These are phyloP conservation scores for Tiaroga cobitis DNA, from an alignment of 2,797 vertebrate genomes.

Conservation along the genomic window DNA sequence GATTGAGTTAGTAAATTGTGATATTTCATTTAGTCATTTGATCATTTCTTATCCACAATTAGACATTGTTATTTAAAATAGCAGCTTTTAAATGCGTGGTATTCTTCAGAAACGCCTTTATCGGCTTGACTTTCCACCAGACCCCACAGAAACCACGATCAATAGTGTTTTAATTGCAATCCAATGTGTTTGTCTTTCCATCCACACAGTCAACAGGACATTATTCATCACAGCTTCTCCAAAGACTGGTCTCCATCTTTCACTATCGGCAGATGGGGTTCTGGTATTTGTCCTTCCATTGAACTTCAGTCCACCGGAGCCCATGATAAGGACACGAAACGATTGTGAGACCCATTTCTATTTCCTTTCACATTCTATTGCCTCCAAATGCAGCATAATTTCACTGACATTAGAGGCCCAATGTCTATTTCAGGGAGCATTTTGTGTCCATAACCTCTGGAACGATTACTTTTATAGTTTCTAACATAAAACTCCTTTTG, in stretches of 20 bases:
- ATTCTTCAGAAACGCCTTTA: conserved; percentile 48
- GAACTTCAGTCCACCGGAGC: conserved; percentile 7
- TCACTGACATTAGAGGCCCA: neutral
- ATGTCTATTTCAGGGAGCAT: neutral
- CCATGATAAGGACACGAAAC: conserved; percentile 16
- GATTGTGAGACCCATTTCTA: conserved; percentile 11
- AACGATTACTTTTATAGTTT: conserved; percentile 19
- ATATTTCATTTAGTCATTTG: neutral
- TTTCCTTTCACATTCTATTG: conserved; percentile 7
- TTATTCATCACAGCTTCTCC: conserved; percentile 53
- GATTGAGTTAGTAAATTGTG: neutral
- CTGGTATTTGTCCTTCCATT: conserved; percentile 43
- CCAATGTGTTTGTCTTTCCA: conserved; percentile 60
- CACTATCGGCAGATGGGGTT: conserved; percentile 50
- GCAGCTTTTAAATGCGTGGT: conserved; percentile 7
- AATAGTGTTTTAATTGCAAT: conserved; percentile 65
- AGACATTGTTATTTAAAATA: conserved; percentile 7
- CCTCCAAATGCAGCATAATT: neutral
- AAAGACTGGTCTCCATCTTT: conserved; percentile 54
- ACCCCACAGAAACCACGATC: conserved; percentile 54
- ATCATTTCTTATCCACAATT: neutral
- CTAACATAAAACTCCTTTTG: conserved; percentile 14
- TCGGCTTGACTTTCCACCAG: conserved; percentile 51
- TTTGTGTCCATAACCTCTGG: conserved; percentile 2
- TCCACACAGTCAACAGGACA: conserved; percentile 52